A percentile compares a stretch with the other conserved stretches of the same genome.
These are phyloP conservation scores for Mycteria americana DNA, from an alignment of 2,797 vertebrate species.

Conservation along the genomic window DNA sequence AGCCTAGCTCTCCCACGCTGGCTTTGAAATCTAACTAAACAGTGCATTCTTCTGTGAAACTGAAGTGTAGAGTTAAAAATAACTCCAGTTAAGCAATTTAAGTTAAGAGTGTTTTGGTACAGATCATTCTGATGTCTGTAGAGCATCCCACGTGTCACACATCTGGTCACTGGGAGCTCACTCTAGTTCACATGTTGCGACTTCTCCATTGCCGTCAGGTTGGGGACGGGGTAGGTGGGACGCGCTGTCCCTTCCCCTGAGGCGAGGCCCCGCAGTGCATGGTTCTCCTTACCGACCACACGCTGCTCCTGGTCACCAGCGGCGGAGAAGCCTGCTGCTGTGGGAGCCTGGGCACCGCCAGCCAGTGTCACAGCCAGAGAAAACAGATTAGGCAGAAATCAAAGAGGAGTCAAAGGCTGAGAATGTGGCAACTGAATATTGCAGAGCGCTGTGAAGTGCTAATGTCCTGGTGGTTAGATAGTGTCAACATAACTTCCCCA, in stretches of 20 bases:
- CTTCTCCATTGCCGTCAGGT: rapidly evolving
- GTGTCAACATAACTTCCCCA: not conserved
- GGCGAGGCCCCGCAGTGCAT: rapidly evolving
- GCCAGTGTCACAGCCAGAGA: not conserved
- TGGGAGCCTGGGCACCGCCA: rapidly evolving
- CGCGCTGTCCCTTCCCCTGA: not conserved
- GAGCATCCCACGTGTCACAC: not conserved
- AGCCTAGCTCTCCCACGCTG: rapidly evolving
- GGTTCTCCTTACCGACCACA: not conserved
- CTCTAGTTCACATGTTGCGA: not conserved
- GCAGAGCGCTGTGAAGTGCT: not conserved
- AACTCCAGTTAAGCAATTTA: not conserved
- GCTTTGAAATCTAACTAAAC: not conserved
- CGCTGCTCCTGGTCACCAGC: not conserved
- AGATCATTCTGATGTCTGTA: not conserved
- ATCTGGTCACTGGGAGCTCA: not conserved
- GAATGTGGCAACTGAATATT: not conserved
- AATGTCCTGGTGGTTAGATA: not conserved
- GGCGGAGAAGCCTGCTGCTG: not conserved
- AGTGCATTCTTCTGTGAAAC: not conserved
- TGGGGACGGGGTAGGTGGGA: not conserved
- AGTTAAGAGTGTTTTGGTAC: not conserved
- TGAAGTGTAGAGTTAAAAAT: not conserved
- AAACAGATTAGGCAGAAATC: not conserved
- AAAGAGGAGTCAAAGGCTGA: not conserved